phyloP scores from a whole-genome alignment of 2,113 vertebrate genomes.

The Myotis brandtii region DNA sequence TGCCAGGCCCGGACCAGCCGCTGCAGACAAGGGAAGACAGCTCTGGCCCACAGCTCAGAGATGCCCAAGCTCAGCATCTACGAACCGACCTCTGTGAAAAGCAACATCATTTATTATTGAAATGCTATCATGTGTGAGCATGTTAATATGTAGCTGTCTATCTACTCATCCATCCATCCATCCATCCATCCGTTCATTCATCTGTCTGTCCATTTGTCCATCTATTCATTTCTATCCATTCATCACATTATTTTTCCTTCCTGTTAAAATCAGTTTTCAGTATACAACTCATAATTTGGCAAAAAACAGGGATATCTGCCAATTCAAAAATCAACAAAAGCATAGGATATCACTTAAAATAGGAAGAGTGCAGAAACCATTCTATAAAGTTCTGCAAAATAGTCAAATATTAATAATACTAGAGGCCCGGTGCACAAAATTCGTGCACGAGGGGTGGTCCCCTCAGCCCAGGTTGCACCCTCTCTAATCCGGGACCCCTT shows the following conservation, averaged over 20 bases:
- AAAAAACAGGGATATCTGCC: background rate
- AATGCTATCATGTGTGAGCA: background rate
- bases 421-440: background rate
- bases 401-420: background rate
- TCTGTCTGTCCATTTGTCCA: background rate
- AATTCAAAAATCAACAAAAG: background rate
- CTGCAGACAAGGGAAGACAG: background rate
- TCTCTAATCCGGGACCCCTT: no score
- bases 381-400: background rate
- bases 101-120: background rate
- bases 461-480: no score
- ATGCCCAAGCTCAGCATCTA: rapidly evolving
- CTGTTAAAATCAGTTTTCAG: background rate
- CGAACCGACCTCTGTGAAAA: background rate
- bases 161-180: background rate
- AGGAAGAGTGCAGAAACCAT: background rate
- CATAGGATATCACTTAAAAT: background rate
- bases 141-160: background rate
- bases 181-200: no score
- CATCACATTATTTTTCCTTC: background rate
- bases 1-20: no score
- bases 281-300: background rate
- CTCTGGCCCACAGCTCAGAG: background rate
- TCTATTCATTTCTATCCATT: background rate
- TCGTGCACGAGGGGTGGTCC: no score